These are phyloP conservation scores for Adelosebastes latens DNA, from an alignment of 2,797 vertebrate genomes.

Conservation along the genomic window DNA sequence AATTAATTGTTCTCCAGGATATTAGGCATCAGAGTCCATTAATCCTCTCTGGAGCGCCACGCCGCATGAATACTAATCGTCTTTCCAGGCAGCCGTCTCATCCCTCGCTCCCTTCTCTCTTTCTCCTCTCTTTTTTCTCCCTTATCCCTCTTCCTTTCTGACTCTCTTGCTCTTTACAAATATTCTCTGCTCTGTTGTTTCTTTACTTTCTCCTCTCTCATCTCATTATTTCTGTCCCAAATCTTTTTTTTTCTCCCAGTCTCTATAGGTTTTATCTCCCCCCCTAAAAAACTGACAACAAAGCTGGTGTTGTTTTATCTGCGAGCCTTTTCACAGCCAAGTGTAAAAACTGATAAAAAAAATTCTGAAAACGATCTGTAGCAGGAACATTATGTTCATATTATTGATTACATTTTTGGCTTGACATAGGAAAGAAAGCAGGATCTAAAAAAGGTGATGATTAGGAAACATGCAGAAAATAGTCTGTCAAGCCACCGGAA, in stretches of 20 bases:
- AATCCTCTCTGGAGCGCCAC: slow-evolving; percentile 98
- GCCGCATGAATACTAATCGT: slow-evolving; percentile 96
- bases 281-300: slow-evolving; percentile 40
- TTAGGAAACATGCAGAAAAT: slow-evolving; percentile 62
- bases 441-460: slow-evolving; percentile 51
- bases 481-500: slow-evolving; percentile 54
- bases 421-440: slow-evolving; percentile 37
- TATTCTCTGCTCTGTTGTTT: slow-evolving; percentile 57
- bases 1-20: slow-evolving; percentile 99
- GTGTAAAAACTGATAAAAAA: slow-evolving; percentile 2
- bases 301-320: slow-evolving; percentile 54
- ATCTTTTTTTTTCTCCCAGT: background rate
- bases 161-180: slow-evolving; percentile 57
- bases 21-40: slow-evolving; percentile 99
- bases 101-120: slow-evolving; percentile 72
- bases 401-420: slow-evolving; percentile 46
- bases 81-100: slow-evolving; percentile 86
- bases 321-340: slow-evolving; percentile 39
- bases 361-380: slow-evolving; percentile 30
- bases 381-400: slow-evolving; percentile 32
- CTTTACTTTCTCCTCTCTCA: slow-evolving; percentile 45
- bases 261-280: slow-evolving; percentile 51
- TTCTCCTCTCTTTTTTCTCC: slow-evolving; percentile 49
- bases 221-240: slow-evolving; percentile 35
- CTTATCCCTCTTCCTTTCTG: slow-evolving; percentile 56